phyloP scores from a whole-genome alignment of 2,797 vertebrate species.

The Microctenopoma steveboyesi region DNA sequence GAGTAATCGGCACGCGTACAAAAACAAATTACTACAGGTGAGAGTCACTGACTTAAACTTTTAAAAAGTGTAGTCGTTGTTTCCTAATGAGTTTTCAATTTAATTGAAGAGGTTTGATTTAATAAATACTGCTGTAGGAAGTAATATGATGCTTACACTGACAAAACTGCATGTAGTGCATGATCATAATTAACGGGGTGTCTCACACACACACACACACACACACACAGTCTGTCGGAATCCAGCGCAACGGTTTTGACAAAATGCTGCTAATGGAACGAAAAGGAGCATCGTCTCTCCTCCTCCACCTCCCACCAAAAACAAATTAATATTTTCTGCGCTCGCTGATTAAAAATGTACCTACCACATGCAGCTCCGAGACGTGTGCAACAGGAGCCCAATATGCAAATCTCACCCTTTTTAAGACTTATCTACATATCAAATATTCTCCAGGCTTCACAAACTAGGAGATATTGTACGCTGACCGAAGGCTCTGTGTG shows the following conservation, averaged over 20 bases:
- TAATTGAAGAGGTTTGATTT: conserved; percentile 46
- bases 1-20: too few species aligned
- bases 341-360: conserved; percentile 82
- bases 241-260: conserved; percentile 63
- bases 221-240: conserved; percentile 4
- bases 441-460: conserved; percentile 72
- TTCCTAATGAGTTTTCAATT: conserved; percentile 42
- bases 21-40: background rate
- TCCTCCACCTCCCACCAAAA: conserved; percentile 55
- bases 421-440: conserved; percentile 77
- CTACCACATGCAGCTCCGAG: conserved; percentile 76
- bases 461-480: conserved; percentile 53
- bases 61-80: background rate
- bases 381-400: conserved; percentile 73
- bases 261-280: conserved; percentile 76
- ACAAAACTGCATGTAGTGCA: background rate
- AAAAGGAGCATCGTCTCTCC: conserved; percentile 62
- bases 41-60: conserved; percentile 24
- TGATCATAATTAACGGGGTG: background rate
- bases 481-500: conserved; percentile 58
- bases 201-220: conserved; percentile 2
- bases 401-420: conserved; percentile 81
- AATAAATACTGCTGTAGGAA: conserved; percentile 38
- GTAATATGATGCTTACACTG: conserved; percentile 33
- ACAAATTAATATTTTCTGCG: conserved; percentile 80